phyloP scores from a whole-genome alignment of 2,888 invertebrate genomes.

The Protodeltote pygarga region DNA sequence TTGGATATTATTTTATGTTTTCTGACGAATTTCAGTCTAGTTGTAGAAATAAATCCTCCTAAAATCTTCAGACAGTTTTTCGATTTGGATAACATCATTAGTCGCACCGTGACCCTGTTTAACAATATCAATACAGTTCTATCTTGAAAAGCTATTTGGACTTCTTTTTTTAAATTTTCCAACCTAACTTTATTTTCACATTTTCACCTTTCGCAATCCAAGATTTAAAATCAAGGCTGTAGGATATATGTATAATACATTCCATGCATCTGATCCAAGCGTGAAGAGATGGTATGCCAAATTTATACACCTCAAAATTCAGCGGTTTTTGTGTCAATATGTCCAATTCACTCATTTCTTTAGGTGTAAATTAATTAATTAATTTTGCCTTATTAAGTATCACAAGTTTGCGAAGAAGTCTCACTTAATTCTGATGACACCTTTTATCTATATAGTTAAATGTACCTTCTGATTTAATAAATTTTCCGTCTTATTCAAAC shows the following conservation, averaged over 20 bases:
- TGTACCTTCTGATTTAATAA: background rate
- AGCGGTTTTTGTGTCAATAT: background rate
- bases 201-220: background rate
- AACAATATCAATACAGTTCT: background rate
- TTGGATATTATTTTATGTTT: no score
- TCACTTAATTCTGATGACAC: background rate
- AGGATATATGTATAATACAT: conserved; percentile 1
- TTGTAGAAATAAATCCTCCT: no score
- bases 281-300: background rate
- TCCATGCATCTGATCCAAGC: conserved; percentile 1
- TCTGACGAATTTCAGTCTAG: no score
- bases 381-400: background rate
- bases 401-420: background rate
- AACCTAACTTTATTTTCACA: background rate
- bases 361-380: no score
- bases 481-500: background rate
- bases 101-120: background rate
- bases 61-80: no score
- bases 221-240: background rate
- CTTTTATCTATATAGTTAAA: background rate
- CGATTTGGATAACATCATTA: no score
- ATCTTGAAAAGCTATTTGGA: background rate
- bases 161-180: background rate
- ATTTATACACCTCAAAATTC: background rate
- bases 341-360: background rate